These are phyloP conservation scores for Chrysodeixis includens DNA, from an alignment of 2,888 invertebrate species.

Conservation along the genomic window DNA sequence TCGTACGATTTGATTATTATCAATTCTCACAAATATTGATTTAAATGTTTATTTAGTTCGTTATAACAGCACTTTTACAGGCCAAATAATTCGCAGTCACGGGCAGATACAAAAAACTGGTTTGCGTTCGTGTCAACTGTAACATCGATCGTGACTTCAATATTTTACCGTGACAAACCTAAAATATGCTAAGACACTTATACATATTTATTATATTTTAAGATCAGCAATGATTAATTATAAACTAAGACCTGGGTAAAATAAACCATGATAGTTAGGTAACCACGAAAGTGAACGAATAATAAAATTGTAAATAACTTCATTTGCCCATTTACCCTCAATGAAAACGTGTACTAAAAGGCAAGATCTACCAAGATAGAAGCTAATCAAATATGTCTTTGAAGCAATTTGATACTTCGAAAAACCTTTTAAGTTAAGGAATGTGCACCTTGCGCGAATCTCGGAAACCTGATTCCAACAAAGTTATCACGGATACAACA, in stretches of 20 bases:
- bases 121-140: constrained; percentile 4
- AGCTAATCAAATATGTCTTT: no score
- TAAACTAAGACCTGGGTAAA: no score
- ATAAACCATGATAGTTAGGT: no score
- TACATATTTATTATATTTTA: no score
- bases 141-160: not conserved
- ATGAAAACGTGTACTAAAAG: no score
- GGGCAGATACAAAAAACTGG: not conserved
- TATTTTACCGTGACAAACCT: not conserved
- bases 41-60: constrained; percentile 1
- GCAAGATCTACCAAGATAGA: no score
- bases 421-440: not conserved
- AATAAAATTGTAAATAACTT: no score
- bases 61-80: not conserved
- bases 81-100: not conserved
- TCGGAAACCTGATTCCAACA: not conserved
- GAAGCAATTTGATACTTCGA: not conserved
- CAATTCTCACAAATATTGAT: constrained; percentile 6
- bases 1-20: constrained; percentile 1
- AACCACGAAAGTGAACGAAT: no score
- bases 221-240: no score
- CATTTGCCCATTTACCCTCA: no score
- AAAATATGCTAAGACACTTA: no score
- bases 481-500: not conserved
- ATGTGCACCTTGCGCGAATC: constrained; percentile 4